phyloP scores from a whole-genome alignment of 2,797 vertebrate genomes.

The Schizopygopsis pylzovi region DNA sequence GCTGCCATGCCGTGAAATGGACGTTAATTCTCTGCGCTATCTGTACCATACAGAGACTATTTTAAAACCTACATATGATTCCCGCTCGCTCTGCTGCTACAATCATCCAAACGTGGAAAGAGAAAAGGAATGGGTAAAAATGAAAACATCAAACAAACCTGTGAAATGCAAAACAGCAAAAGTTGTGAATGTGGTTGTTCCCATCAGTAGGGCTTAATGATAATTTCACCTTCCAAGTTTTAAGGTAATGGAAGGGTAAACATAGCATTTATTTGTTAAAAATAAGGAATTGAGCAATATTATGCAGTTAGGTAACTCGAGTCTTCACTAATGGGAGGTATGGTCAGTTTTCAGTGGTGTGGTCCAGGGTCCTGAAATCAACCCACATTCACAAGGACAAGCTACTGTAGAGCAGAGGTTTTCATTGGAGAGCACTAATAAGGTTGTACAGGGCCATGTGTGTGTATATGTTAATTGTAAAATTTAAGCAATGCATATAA shows the following conservation, averaged over 20 bases:
- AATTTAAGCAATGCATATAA: neutral
- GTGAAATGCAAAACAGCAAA: conserved; percentile 75
- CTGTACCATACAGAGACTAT: conserved; percentile 77
- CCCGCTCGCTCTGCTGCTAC: conserved; percentile 48
- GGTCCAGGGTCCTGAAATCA: conserved; percentile 59
- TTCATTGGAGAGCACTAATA: neutral
- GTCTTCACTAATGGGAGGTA: neutral
- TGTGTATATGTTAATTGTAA: neutral
- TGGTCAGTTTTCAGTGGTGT: neutral
- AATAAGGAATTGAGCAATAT: conserved; percentile 12
- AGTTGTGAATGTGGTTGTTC: conserved; percentile 62
- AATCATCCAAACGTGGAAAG: conserved; percentile 35
- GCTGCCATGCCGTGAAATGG: conserved; percentile 78
- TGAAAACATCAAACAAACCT: conserved; percentile 76
- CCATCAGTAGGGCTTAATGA: conserved; percentile 74
- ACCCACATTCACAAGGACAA: neutral
- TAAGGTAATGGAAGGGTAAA: conserved; percentile 38
- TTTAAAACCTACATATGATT: conserved; percentile 68
- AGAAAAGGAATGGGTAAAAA: conserved; percentile 59
- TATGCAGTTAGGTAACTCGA: neutral
- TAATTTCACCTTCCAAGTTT: conserved; percentile 68
- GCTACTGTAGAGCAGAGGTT: neutral
- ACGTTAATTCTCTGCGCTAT: conserved; percentile 81
- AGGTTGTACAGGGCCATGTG: neutral
- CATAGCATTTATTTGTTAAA: conserved; percentile 7